phyloP scores from a whole-genome alignment of 2,888 invertebrate genomes.

The Eilema caniola region DNA sequence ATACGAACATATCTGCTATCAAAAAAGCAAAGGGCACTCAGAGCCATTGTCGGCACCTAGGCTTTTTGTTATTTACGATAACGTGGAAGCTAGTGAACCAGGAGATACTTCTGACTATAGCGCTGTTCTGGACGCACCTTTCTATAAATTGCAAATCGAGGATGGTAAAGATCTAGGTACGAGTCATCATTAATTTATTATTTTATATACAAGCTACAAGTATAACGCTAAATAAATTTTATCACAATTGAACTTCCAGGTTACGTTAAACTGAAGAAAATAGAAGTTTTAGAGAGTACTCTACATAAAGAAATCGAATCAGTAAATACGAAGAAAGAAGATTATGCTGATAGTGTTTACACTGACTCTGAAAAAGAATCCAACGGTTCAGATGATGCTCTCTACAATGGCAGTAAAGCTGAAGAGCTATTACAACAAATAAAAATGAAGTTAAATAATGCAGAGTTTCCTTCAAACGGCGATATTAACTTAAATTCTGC shows the following conservation, averaged over 20 bases:
- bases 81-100: constrained; percentile 90
- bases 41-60: constrained; percentile 89
- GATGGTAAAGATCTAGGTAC: constrained; percentile 81
- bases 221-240: constrained; percentile 11
- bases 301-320: constrained; percentile 66
- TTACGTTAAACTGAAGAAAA: constrained; percentile 85
- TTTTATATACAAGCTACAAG: background rate
- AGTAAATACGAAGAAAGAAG: constrained; percentile 45
- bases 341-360: constrained; percentile 76
- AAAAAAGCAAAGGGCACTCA: constrained; percentile 60
- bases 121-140: constrained; percentile 86
- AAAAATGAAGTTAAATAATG: constrained; percentile 55
- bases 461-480: constrained; percentile 24
- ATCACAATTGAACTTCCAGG: constrained; percentile 74
- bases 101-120: constrained; percentile 88
- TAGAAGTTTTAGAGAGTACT: constrained; percentile 82
- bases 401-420: constrained; percentile 60
- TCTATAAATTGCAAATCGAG: constrained; percentile 89
- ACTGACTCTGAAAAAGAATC: constrained; percentile 83
- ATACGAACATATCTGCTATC: constrained; percentile 87
- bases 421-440: constrained; percentile 65
- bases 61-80: constrained; percentile 91
- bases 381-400: constrained; percentile 71
- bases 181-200: background rate
- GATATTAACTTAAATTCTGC: constrained; percentile 50